Evolutionary conservation across 2,888 invertebrate genomes (phyloP).

Genomic region (Andrena bucephala): DNA sequence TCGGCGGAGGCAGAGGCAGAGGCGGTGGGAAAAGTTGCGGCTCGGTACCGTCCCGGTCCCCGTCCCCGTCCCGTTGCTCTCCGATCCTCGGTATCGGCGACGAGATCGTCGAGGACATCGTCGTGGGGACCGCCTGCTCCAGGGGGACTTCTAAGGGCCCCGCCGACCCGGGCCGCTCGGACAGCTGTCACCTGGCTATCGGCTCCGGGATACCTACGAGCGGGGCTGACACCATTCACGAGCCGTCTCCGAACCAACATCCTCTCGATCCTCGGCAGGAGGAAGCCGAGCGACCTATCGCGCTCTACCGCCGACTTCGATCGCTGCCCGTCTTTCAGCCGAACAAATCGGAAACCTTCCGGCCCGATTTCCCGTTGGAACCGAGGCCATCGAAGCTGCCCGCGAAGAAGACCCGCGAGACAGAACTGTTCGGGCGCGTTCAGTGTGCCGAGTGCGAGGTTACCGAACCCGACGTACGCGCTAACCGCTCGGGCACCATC

Average conservation of each 20-base stretch:
- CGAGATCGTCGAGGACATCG: slow-evolving; percentile 50
- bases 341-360: background rate
- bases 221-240: slow-evolving; percentile 78
- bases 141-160: slow-evolving; percentile 81
- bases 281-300: slow-evolving; percentile 8
- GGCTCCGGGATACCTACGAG: slow-evolving; percentile 78
- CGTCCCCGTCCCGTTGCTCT: background rate
- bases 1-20: slow-evolving; percentile 42
- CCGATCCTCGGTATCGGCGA: slow-evolving; percentile 11
- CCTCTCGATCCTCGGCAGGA: slow-evolving; percentile 50
- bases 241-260: slow-evolving; percentile 56
- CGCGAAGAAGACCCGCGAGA: background rate
- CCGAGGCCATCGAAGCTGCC: background rate
- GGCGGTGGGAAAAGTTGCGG: slow-evolving; percentile 22
- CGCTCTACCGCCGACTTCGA: background rate
- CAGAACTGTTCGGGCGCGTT: background rate
- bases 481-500: background rate
- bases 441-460: background rate
- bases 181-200: slow-evolving; percentile 72
- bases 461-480: background rate
- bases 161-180: slow-evolving; percentile 76
- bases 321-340: background rate
- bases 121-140: slow-evolving; percentile 67
- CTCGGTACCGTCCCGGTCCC: slow-evolving; percentile 17
- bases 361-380: background rate